phyloP scores from a whole-genome alignment of 2,113 vertebrate species.

The Podarcis raffonei region DNA sequence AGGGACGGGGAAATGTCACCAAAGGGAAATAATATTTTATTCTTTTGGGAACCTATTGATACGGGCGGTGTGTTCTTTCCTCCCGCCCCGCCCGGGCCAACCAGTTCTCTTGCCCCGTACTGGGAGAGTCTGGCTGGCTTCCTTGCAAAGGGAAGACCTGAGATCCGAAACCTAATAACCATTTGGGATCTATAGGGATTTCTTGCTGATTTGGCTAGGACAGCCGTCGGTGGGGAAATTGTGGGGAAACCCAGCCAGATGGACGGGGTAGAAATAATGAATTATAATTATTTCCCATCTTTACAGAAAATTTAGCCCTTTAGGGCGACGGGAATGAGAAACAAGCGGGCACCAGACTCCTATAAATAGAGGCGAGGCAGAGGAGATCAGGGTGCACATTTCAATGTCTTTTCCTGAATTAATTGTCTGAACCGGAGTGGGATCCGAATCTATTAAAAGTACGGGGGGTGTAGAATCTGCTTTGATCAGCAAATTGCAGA shows the following conservation, averaged over 20 bases:
- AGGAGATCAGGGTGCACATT: no score
- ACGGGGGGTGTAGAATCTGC: not conserved
- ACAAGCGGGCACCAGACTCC: not conserved
- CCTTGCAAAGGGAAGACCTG: constrained; percentile 62
- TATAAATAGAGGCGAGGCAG: not conserved
- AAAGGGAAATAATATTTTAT: not conserved
- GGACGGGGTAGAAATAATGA: no score
- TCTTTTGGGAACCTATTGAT: not conserved
- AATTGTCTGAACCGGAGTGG: not conserved
- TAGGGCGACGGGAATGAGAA: not conserved
- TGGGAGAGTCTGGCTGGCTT: not conserved
- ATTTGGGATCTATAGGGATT: constrained; percentile 69
- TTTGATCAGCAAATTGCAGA: not conserved
- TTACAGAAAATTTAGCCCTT: not conserved
- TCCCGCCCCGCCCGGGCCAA: not conserved
- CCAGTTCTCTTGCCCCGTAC: constrained; percentile 25
- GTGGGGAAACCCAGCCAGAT: no score
- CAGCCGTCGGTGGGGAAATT: not conserved
- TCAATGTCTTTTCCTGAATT: not conserved
- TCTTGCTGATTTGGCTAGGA: constrained; percentile 64
- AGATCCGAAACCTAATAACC: constrained; percentile 70
- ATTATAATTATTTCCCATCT: not conserved
- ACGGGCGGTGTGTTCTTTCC: not conserved
- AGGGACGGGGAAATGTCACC: not conserved
- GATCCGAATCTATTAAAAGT: not conserved